Percentiles rank a stretch among this genome's conserved stretches.
Conservation (phyloP, 2,888 invertebrate species). For the Caenorhabditis sp. region DNA sequence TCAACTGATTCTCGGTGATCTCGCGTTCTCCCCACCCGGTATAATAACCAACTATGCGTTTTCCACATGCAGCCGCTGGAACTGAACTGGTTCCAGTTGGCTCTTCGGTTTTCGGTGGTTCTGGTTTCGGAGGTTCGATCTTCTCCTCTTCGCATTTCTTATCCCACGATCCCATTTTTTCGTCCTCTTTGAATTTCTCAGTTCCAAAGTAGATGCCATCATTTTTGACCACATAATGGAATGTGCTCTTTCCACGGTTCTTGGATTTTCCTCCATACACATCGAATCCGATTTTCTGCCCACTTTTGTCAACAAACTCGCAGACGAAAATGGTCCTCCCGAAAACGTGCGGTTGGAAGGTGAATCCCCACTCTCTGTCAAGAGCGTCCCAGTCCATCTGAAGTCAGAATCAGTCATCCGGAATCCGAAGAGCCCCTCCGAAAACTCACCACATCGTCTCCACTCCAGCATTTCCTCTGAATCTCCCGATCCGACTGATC, state of each 20-base stretch:
- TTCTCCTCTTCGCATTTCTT: conserved; percentile 42
- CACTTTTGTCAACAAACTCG: conserved; percentile 47
- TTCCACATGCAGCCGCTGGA: conserved; percentile 61
- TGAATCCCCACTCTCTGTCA: conserved; percentile 46
- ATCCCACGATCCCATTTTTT: conserved; percentile 33
- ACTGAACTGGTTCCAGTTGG: conserved; percentile 47
- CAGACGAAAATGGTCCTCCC: conserved; percentile 51
- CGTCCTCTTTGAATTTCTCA: conserved; percentile 42
- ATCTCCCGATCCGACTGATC: conserved; percentile 28
- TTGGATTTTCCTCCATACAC: conserved; percentile 64
- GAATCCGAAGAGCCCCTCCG: not conserved
- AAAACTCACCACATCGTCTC: conserved; percentile 25
- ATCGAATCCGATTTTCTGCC: conserved; percentile 61
- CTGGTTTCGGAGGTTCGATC: not conserved
- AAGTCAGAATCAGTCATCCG: not conserved
- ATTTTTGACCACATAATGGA: conserved; percentile 57
- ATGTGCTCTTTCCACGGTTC: conserved; percentile 49
- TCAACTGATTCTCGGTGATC: conserved; percentile 62
- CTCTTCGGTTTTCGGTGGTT: conserved; percentile 10
- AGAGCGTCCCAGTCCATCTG: conserved; percentile 42
- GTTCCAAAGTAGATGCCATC: conserved; percentile 66
- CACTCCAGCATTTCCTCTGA: conserved; percentile 44
- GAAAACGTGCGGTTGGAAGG: conserved; percentile 31
- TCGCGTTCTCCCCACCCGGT: conserved; percentile 72
- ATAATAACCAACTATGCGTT: conserved; percentile 74